Base-by-base conservation (phyloP, 2,888 invertebrate genomes). In the Molanna angustata region DNA sequence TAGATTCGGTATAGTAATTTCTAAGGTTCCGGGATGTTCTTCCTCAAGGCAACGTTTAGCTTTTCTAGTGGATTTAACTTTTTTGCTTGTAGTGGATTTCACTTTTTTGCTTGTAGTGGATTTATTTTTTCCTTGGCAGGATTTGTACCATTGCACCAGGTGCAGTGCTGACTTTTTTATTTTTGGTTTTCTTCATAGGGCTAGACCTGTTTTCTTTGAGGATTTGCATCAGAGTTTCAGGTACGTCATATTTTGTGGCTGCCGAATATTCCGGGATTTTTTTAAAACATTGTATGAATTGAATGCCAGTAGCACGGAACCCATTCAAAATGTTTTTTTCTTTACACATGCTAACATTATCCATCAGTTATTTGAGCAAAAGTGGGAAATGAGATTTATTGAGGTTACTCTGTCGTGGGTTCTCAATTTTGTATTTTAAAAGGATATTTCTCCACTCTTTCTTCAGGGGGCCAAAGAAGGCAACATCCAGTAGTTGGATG, bases 321-420 rank as follows among this genome's bases (percentile, higher is more conserved):
- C 13, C 35, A 35, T 14, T 13, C 9, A 35, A 13, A 11, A 35
- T 6, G 4, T 35, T 35, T 35, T 35, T 35, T 35, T 35, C 13
- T 35, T 35, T 35, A 35, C 9, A 11, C 6, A 35, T 35, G 35
- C 9, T 13, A 35, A 35, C 35, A 35, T 35, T 35, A 11, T 35
- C 35, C 35, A 11, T 35, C 13, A 11, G 35, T 35, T 35, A 14
- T 35, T 35, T 6, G n/a, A n/a, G n/a, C n/a, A n/a, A n/a, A n/a
- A n/a, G n/a, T n/a, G n/a, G n/a, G n/a, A n/a, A n/a, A n/a, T n/a
- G n/a, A n/a, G n/a, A n/a, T n/a, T n/a, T n/a, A n/a, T n/a, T n/a
- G n/a, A n/a, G n/a, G n/a, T 27, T 27, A 27, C 27, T 27, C 27
- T 27, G 27, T 27, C 11, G 27, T 27, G 27, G 27, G 27, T 27